phyloP scores from a whole-genome alignment of 2,797 vertebrate species.

The Propithecus perrieri region DNA sequence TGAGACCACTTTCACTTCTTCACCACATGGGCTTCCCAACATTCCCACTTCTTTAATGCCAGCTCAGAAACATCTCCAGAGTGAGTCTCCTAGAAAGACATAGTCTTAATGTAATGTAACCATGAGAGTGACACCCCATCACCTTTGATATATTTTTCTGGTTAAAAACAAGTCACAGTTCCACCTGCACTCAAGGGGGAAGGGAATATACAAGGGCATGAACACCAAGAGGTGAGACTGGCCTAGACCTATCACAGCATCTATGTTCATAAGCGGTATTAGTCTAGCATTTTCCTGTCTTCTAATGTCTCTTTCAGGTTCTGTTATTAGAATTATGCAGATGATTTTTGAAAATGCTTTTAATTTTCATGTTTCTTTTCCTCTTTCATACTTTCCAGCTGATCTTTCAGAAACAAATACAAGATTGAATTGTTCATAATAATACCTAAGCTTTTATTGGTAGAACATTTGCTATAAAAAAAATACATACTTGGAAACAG shows the following conservation, averaged over 20 bases:
- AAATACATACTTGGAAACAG: not conserved
- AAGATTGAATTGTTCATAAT: not conserved
- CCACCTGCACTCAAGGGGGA: not conserved
- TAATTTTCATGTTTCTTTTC: not conserved
- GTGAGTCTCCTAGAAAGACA: not conserved
- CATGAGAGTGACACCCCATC: not conserved
- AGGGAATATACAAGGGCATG: not conserved
- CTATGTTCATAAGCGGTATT: not conserved
- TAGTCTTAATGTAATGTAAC: not conserved
- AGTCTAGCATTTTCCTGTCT: not conserved
- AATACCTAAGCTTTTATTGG: not conserved
- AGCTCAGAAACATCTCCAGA: not conserved
- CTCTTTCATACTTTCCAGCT: not conserved
- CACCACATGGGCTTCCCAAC: not conserved
- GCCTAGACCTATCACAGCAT: not conserved
- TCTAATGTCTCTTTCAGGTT: not conserved
- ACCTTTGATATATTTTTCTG: not conserved
- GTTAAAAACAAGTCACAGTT: not conserved
- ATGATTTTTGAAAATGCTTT: not conserved
- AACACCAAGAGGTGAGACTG: not conserved
- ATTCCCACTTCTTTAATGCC: not conserved
- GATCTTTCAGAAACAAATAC: conserved; percentile 3
- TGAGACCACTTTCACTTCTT: not conserved
- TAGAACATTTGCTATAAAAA: not conserved
- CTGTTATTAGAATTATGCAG: not conserved